Conservation (phyloP, 2,113 vertebrate species). For the Odocoileus hemionus region DNA sequence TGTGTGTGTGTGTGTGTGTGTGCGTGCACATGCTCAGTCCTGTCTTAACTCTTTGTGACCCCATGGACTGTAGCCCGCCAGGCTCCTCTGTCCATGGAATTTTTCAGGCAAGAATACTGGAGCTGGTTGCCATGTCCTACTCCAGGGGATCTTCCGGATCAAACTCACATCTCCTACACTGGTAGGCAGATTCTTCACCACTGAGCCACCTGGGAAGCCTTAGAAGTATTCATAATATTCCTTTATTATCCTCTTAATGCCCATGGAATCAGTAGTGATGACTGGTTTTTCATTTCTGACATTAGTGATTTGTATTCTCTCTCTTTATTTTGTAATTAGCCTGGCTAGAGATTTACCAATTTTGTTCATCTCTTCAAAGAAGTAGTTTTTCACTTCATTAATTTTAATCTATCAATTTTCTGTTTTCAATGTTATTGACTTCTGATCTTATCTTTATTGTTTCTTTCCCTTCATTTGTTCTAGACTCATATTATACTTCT, state of each 20-base stretch:
- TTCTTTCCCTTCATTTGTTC: not conserved
- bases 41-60: not conserved
- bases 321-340: not conserved
- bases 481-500: not conserved
- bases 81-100: not conserved
- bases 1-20: rapidly evolving
- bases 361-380: not conserved
- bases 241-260: not conserved
- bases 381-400: not conserved
- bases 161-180: not conserved
- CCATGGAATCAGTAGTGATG: not conserved
- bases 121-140: not conserved
- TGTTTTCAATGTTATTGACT: not conserved
- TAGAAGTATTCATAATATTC: not conserved
- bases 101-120: not conserved
- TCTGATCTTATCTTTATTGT: not conserved
- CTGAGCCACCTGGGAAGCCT: not conserved
- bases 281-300: not conserved
- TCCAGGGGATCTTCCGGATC: not conserved
- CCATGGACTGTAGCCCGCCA: not conserved
- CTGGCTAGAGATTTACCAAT: not conserved
- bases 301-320: not conserved
- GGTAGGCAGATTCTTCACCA: not conserved
- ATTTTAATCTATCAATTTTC: not conserved
- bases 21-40: not conserved